phyloP scores from a whole-genome alignment of 1,140 invertebrate genomes.

The Nomia melanderi region DNA sequence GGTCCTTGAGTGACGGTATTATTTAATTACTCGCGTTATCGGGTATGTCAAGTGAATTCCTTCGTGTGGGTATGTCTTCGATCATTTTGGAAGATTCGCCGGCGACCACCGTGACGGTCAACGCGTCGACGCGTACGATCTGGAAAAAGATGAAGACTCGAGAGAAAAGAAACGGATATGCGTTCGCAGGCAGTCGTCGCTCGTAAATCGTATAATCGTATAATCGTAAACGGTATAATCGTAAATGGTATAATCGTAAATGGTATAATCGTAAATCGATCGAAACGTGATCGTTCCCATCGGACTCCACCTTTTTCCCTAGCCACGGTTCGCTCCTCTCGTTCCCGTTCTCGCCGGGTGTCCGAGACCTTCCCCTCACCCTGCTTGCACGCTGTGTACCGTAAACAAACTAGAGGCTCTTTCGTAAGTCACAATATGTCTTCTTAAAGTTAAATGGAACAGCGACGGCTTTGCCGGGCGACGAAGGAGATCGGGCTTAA shows the following conservation, averaged over 20 bases:
- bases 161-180: neutral
- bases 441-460: conserved; percentile 41
- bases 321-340: neutral
- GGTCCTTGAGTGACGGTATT: neutral
- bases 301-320: neutral
- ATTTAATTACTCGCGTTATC: neutral
- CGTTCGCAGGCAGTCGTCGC: neutral
- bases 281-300: neutral
- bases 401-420: conserved; percentile 52
- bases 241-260: no score
- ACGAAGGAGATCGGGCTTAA: conserved; percentile 5
- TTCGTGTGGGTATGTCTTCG: no score
- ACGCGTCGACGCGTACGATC: neutral
- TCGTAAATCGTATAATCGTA: conserved; percentile 1
- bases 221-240: no score
- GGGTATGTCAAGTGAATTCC: no score
- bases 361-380: neutral
- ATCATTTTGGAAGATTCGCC: no score
- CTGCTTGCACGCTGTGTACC: neutral
- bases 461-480: conserved; percentile 26
- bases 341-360: neutral
- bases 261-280: neutral
- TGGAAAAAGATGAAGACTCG: neutral
- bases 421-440: conserved; percentile 20
- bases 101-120: no score